Evolutionary conservation across 2,888 invertebrate genomes (phyloP).

Genomic region (Eristalis pertinax): DNA sequence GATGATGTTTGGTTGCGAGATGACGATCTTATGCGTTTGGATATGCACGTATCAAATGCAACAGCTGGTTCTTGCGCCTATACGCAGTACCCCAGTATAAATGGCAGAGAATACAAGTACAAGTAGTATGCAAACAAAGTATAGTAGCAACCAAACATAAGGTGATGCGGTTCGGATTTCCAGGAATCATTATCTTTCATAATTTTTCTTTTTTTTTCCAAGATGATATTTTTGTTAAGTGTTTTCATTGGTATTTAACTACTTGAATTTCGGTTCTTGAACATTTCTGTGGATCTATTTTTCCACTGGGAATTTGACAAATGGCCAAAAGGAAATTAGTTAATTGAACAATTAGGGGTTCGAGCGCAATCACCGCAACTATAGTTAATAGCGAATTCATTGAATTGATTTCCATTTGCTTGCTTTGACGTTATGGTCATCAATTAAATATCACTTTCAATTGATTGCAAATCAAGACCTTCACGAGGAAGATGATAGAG

Average conservation of each 20-base stretch:
- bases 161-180: slow-evolving; percentile 58
- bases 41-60: slow-evolving; percentile 35
- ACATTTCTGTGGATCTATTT: slow-evolving; percentile 1
- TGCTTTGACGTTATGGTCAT: slow-evolving; percentile 58
- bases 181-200: slow-evolving; percentile 61
- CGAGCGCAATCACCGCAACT: slow-evolving; percentile 16
- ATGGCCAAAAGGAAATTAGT: slow-evolving; percentile 44
- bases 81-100: slow-evolving; percentile 17
- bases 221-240: slow-evolving; percentile 55
- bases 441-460: slow-evolving; percentile 70
- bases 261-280: slow-evolving; percentile 39
- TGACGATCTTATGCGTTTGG: slow-evolving; percentile 42
- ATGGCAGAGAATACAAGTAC: slow-evolving; percentile 30
- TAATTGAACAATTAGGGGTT: slow-evolving; percentile 70
- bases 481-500: slow-evolving; percentile 44
- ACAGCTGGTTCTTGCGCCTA: slow-evolving; percentile 48
- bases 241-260: slow-evolving; percentile 66
- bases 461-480: slow-evolving; percentile 60
- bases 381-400: slow-evolving; percentile 42
- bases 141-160: slow-evolving; percentile 41
- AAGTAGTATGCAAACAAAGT: slow-evolving; percentile 53
- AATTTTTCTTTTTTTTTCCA: slow-evolving; percentile 1
- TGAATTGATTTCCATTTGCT: slow-evolving; percentile 67
- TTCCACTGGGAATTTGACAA: slow-evolving; percentile 29
- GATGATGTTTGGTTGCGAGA: slow-evolving; percentile 30